Evolutionary conservation across 2,113 vertebrate genomes (phyloP), one percentile per base, ranked within the genome.

Genomic region (Channa argus): DNA sequence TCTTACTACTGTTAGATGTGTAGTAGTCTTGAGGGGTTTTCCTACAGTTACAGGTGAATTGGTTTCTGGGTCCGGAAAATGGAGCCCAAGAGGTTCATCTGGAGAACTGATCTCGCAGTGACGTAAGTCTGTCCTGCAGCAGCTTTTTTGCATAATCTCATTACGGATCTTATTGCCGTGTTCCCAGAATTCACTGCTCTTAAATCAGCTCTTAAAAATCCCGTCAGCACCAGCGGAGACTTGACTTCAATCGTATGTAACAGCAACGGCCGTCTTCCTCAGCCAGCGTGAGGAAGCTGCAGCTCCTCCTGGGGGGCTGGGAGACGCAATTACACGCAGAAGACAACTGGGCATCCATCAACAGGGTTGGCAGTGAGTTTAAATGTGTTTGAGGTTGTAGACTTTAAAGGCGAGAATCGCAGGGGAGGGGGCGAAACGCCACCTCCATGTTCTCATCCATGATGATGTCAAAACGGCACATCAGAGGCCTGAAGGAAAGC

Each of bases 391-490:
- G 39, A 44, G 68, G 1, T 38, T 43, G 0, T 3, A 5, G 5
- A 34, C n/a, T 8, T 91, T 70, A 92, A 41, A 83, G 80, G 54
- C 12, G 79, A 37, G 87, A 63, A 46, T 84, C 34, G n/a, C 97
- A 98, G 0, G 92, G 92, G 49, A 96, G 72, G 14, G 96, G 96
- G 7, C 83, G 91, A 72, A 99, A 97, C 34, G 91, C 86, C 8
- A 89, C 87, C 72, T 94, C 92, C 2, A 60, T 83, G 74, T 97
- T 97, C 90, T 97, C 97, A 62, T 54, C 84, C 88, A 97, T 88
- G 50, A 97, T 89, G 2, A 97, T 86, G 89, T 99, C 96, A 5
- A 96, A 97, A 0, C 96, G 92, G 79, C 97, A 99, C 91, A 98
- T 73, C 3, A 92, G 79, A 0, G 95, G 89, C 82, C 97, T 99